These are phyloP conservation scores for Heliconius charithonia DNA, from an alignment of 2,888 invertebrate species.

Conservation along the genomic window DNA sequence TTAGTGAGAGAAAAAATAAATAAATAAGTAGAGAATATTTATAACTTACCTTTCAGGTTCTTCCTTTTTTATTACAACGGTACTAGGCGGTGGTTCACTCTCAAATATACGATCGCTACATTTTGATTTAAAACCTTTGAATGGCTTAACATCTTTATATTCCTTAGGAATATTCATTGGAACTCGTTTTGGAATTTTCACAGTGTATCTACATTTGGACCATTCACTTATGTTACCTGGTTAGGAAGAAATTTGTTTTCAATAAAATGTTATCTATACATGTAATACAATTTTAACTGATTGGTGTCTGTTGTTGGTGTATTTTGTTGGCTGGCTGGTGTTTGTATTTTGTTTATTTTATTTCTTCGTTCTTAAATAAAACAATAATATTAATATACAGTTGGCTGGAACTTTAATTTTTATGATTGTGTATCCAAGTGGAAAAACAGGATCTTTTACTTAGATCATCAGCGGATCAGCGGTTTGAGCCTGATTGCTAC, in stretches of 20 bases:
- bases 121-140: constrained; percentile 86
- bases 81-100: constrained; percentile 58
- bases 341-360: too few relatives aligned
- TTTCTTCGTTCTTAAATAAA: too few relatives aligned
- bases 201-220: constrained; percentile 91
- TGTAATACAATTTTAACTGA: too few relatives aligned
- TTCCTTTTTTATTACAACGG: constrained; percentile 78
- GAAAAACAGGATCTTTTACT: too few relatives aligned
- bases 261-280: not conserved
- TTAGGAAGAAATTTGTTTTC: constrained; percentile 13
- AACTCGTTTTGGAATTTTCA: constrained; percentile 88
- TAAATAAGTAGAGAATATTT: not conserved
- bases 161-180: constrained; percentile 87
- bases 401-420: too few relatives aligned
- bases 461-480: too few relatives aligned
- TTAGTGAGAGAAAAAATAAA: too few relatives aligned
- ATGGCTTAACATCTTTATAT: constrained; percentile 82
- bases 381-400: too few relatives aligned
- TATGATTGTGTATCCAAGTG: too few relatives aligned
- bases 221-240: constrained; percentile 90
- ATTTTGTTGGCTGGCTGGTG: too few relatives aligned
- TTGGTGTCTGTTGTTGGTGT: too few relatives aligned
- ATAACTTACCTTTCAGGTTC: constrained; percentile 64
- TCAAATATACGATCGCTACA: constrained; percentile 84
- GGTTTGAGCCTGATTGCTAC: too few relatives aligned